Base-by-base conservation (phyloP, 2,888 invertebrate species). In the Venusia cambrica region DNA sequence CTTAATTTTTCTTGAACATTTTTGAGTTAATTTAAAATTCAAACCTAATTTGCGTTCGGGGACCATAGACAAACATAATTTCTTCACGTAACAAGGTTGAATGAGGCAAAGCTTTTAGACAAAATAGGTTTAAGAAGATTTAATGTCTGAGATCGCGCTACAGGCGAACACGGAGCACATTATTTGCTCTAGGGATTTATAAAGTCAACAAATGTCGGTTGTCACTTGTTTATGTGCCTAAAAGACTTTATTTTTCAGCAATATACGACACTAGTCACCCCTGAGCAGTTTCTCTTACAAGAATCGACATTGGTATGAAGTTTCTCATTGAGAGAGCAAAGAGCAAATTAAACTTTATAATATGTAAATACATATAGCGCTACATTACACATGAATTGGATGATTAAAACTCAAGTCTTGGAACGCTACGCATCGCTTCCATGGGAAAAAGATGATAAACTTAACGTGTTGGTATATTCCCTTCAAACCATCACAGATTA, bases 21-120 rank as follows among this genome's bases (percentile, higher is more conserved):
- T 42, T 36, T n/a, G 8, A 18, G 33, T 8, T 38, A 35, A 25
- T 40, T 33, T 39, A 39, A 21, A 32, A 21, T 14, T 12, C 33
- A 17, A 11, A 13, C 9, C 31, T 40, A 43, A 41, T 43, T 45
- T 40, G 25, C 19, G 25, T 18, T 30, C 22, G 22, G 38, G 25
- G 38, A 31, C 25, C 35, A 49, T 61, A 58, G 45, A 54, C 45
- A 53, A 60, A 55, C 53, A 52, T 59, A 45, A 57, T 69, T 73
- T 72, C 73, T 73, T 70, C 59, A 62, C 38, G 57, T 52, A 57
- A 72, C 62, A 61, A 60, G 59, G 61, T 63, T 72, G 64, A 72
- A 77, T 71, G 72, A 64, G 70, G 54, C 56, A 72, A 80, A 75
- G 77, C 79, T 80, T 78, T 79, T 73, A 80, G 73, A 68, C 67